These are phyloP conservation scores for Druceiella hillmani DNA, from an alignment of 2,888 invertebrate species.

Conservation along the genomic window DNA sequence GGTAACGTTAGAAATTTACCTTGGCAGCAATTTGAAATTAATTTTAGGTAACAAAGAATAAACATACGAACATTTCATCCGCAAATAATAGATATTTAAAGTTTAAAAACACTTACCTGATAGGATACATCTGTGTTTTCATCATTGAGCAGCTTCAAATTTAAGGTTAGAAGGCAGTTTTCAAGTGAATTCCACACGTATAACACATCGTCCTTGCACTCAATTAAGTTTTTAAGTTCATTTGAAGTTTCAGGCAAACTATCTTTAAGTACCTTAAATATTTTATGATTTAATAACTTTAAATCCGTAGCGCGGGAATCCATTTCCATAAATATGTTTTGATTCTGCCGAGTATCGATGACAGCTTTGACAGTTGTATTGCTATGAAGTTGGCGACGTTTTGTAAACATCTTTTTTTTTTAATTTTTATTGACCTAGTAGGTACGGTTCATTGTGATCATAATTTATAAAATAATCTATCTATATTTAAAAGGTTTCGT, in stretches of 20 bases:
- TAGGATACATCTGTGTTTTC: constrained; percentile 48
- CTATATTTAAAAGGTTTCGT: no score
- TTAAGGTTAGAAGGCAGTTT: constrained; percentile 58
- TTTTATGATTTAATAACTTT: constrained; percentile 53
- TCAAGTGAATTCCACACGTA: constrained; percentile 63
- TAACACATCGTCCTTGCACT: constrained; percentile 60
- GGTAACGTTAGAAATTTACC: no score
- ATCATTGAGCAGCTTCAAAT: constrained; percentile 48
- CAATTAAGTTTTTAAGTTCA: constrained; percentile 58
- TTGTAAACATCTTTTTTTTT: no score
- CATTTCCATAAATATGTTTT: constrained; percentile 36
- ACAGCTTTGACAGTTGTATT: not conserved
- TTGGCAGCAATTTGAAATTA: no score
- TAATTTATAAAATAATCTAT: no score
- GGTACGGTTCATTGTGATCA: no score
- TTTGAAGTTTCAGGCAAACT: constrained; percentile 48
- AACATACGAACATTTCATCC: no score
- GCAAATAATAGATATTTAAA: no score
- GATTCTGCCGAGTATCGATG: not conserved
- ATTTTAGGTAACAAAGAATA: not conserved
- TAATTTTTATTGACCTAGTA: no score
- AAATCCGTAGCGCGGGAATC: constrained; percentile 53
- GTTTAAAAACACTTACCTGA: constrained; percentile 47
- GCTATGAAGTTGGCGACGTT: no score
- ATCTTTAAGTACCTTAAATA: constrained; percentile 55